Evolutionary conservation across 2,888 invertebrate species (phyloP).

Genomic region (Ectropis crepuscularia): DNA sequence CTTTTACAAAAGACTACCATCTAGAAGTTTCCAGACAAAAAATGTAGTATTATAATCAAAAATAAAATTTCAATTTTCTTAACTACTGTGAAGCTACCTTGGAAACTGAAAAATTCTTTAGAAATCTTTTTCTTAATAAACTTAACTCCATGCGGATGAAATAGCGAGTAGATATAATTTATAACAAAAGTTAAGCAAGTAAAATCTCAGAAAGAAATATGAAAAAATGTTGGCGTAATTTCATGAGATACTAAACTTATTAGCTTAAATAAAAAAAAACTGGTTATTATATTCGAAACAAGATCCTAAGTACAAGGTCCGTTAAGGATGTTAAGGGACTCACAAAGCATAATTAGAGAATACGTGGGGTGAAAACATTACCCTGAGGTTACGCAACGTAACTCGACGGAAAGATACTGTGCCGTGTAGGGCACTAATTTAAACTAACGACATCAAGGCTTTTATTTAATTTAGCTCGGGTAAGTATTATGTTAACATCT

Average conservation of each 20-base stretch:
- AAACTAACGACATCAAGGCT: slow-evolving; percentile 25
- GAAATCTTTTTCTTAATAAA: too few species aligned
- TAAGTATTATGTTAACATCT: slow-evolving; percentile 10
- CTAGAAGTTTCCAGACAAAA: too few species aligned
- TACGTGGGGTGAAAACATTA: slow-evolving; percentile 31
- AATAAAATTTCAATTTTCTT: too few species aligned
- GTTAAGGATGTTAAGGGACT: slow-evolving; percentile 25
- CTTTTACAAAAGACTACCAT: too few species aligned
- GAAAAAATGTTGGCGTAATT: too few species aligned
- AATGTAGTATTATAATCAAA: too few species aligned
- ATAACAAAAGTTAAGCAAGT: too few species aligned
- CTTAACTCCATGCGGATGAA: too few species aligned
- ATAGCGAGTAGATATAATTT: too few species aligned
- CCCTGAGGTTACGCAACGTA: slow-evolving; percentile 19
- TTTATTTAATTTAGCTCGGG: slow-evolving; percentile 24
- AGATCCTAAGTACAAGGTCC: slow-evolving; percentile 12
- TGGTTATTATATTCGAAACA: slow-evolving; percentile 13
- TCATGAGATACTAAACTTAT: not conserved
- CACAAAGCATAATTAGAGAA: slow-evolving; percentile 29
- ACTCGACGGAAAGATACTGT: slow-evolving; percentile 16
- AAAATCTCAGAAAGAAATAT: too few species aligned
- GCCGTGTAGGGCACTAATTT: slow-evolving; percentile 16
- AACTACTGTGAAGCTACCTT: too few species aligned
- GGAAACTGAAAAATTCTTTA: too few species aligned
- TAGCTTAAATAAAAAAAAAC: slow-evolving; percentile 8